Conservation (phyloP, 2,797 vertebrate species). For the Falco columbarius region DNA sequence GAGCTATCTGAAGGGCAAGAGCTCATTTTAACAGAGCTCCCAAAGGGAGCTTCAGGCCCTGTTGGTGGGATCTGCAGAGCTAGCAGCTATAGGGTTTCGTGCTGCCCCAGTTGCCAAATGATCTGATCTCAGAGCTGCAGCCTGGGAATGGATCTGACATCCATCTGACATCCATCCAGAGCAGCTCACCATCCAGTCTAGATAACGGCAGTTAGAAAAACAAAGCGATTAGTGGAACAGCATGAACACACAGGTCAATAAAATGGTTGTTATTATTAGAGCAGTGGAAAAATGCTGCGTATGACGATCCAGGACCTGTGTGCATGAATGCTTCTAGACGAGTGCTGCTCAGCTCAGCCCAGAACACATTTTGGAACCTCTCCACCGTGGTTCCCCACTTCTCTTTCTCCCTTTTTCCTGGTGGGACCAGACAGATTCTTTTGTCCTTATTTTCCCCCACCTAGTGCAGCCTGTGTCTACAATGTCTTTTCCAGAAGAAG, state of each 20-base stretch:
- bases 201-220: not conserved
- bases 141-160: not conserved
- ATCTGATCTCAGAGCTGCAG: not conserved
- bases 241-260: not conserved
- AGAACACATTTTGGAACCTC: not conserved
- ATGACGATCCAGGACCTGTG: accelerated
- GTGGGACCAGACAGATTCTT: not conserved
- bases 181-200: not conserved
- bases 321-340: accelerated
- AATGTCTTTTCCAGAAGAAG: not conserved
- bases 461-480: not conserved
- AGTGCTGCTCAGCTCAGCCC: not conserved
- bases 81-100: not conserved
- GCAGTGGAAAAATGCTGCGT: not conserved
- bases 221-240: not conserved
- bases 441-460: not conserved
- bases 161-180: not conserved
- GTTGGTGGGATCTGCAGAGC: not conserved
- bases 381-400: not conserved
- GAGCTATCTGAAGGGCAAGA: not conserved
- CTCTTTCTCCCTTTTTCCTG: not conserved
- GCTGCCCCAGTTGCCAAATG: not conserved
- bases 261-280: not conserved
- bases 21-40: not conserved
- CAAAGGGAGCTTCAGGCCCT: not conserved